phyloP scores from a whole-genome alignment of 2,797 vertebrate species.

The Melanotaenia trifasciata region DNA sequence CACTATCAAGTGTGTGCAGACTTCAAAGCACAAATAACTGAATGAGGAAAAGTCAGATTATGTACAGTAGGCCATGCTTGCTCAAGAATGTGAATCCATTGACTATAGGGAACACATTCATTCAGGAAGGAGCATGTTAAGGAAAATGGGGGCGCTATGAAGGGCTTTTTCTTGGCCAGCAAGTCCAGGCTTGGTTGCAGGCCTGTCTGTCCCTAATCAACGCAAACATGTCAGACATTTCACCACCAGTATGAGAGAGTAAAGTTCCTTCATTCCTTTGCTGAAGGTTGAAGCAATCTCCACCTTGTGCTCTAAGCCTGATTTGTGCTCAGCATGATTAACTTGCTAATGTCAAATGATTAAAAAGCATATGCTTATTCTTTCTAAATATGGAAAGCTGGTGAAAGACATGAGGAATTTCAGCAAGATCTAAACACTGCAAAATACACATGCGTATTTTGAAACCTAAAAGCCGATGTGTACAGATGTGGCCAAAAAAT shows the following conservation, averaged over 20 bases:
- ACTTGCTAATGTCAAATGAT: conserved; percentile 61
- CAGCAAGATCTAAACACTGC: conserved; percentile 39
- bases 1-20: background rate
- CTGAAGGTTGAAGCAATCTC: conserved; percentile 53
- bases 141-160: conserved; percentile 71
- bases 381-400: conserved; percentile 53
- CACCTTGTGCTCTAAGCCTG: conserved; percentile 36
- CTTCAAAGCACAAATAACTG: background rate
- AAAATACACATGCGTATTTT: conserved; percentile 49
- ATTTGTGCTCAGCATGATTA: conserved; percentile 42
- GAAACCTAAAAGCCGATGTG: conserved; percentile 52
- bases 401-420: conserved; percentile 50
- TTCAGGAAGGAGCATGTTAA: conserved; percentile 60
- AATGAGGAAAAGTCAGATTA: conserved; percentile 4
- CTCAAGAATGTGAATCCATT: conserved; percentile 21
- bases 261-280: conserved; percentile 53
- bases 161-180: conserved; percentile 81
- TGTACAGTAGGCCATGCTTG: conserved; percentile 7
- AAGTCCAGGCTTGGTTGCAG: conserved; percentile 82
- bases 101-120: conserved; percentile 49
- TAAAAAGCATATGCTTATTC: conserved; percentile 44
- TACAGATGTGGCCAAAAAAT: conserved; percentile 63
- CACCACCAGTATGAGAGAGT: conserved; percentile 69
- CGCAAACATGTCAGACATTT: conserved; percentile 82
- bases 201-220: conserved; percentile 78